Base-by-base conservation (phyloP, 2,888 invertebrate species). In the Catotricha subobsoleta region DNA sequence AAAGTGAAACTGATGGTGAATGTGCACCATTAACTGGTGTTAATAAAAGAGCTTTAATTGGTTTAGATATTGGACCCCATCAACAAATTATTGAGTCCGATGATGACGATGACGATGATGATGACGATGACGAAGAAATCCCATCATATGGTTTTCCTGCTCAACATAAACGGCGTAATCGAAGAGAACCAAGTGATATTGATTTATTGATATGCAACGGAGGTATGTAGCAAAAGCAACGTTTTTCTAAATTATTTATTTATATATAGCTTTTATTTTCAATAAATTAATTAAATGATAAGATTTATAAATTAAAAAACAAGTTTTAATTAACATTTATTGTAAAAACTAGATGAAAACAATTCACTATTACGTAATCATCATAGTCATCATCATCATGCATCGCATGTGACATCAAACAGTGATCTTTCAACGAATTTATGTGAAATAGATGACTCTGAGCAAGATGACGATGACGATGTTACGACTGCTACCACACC, bases 371-470 rank as follows among this genome's bases (percentile, higher is more conserved):
- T 80, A 49, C 81, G 76, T 41, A 40, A 43, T 30, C 35, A 45
- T 25, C 76, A 23, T 3, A 36, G 13, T 10, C 20, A 8, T 8
- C 23, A 8, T 16, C 16, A 21, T 13, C 13, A 8, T 7, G 7
- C 23, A 5, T 16, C 21, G 13, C 13, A 73, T 34, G 71, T 69
- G 47, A 66, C 62, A 47, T 87, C 87, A 51, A 77, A 79, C 60
- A 87, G 90, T 64, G 86, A 87, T 64, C 68, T 87, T 50, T 90
- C 90, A 40, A 78, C 82, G 40, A 78, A 80, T 59, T 70, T 91
- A 48, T 91, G 91, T 68, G 91, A 91, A 68, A 87, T 92, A 55
- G 90, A 90, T 64, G 84, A 84, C 63, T 81, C 82, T 35, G 84
- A 84, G 58, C 75, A 72, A 53, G 81, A 38, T 28, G 28, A 38